Base-by-base conservation (phyloP, 2,113 vertebrate species). In the Carlito syrichta region DNA sequence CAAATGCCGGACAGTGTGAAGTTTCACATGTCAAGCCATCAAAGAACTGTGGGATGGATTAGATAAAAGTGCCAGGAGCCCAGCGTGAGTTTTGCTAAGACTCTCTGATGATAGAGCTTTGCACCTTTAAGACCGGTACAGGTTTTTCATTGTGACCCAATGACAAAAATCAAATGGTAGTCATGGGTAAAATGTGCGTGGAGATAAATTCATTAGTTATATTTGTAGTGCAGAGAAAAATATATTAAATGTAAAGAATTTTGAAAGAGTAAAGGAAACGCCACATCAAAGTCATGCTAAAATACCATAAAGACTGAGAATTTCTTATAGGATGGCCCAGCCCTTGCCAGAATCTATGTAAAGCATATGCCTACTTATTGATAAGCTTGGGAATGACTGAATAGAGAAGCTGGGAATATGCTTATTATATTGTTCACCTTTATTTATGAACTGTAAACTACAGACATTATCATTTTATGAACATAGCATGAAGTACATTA, bases 41-140 rank as follows among this genome's bases (percentile, higher is more conserved):
- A 85, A 85, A 92, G 83, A 95, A 91, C 43, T 45, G 45, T 78
- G 82, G 43, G 30, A 14, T 96, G 38, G 22, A 78, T 96, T 92
- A 66, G 23, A 78, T 89, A 88, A 84, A 95, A 74, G 58, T 95
- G 38, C 81, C 74, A 81, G 45, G 77, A 92, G 45, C 66, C 60
- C 63, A 88, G n/a, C 16, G 17, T 96, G 84, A 81, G 17, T 95
- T 95, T 91, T 89, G 23, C 62, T 76, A 87, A 96, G 52, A 95
- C 8, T 85, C 85, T 96, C 81, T 89, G 73, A 86, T 93, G 62
- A 87, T 77, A 81, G 62, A 91, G 50, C 71, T 94, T 94, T 93
- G 43, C 71, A 91, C 66, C 66, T 96, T 56, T 78, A 87, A 88
- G 56, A 45, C 32, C 50, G 11, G 83, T 38, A 62, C 48, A 95